Evolutionary conservation across 2,888 invertebrate genomes (phyloP), one percentile per base, ranked within the genome.

Genomic region (Harpalus rubripes): DNA sequence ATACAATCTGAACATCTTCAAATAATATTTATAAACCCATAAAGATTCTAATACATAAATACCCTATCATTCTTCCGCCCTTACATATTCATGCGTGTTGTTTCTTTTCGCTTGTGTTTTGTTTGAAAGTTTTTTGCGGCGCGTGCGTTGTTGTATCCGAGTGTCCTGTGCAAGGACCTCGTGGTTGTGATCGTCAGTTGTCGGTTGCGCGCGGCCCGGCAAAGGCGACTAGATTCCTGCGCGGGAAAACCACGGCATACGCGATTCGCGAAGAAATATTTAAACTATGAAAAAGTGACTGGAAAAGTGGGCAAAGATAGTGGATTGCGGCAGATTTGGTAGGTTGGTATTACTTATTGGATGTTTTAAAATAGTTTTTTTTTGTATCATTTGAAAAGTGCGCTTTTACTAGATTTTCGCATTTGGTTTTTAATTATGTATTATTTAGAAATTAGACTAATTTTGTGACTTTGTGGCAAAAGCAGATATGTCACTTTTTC

Each of bases 101-200:
- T 52, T 61, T 16, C 61, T 16, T 61, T 12, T 18, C 18, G 15
- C 16, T 22, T 18, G 41, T 41, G 41, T 41, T 74, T 74, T 74
- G 59, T 15, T 74, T 74, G 18, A 52, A 52, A 52, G 44, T 52
- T 52, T 52, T 32, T 16, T 12, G 44, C 3, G 41, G 72, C 72
- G 72, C 72, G 72, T 74, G 72, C 72, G 72, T 74, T 63, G 63
- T 63, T 68, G 63, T 10, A 4, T 44, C 44, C n/a, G 72, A 41
- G 72, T 74, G 72, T 74, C 72, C 72, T 74, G 39, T 39, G 72
- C 72, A 12, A 74, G 72, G 72, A 74, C 72, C 72, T 74, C 72
- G 72, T 74, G 72, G 72, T 74, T 44, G 41, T 52, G 72, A 74
- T 74, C 72, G 72, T 74, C 72, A 74, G 72, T 74, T 74, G 72